phyloP scores from a whole-genome alignment of 2,797 vertebrate genomes.

The Salmo trutta region DNA sequence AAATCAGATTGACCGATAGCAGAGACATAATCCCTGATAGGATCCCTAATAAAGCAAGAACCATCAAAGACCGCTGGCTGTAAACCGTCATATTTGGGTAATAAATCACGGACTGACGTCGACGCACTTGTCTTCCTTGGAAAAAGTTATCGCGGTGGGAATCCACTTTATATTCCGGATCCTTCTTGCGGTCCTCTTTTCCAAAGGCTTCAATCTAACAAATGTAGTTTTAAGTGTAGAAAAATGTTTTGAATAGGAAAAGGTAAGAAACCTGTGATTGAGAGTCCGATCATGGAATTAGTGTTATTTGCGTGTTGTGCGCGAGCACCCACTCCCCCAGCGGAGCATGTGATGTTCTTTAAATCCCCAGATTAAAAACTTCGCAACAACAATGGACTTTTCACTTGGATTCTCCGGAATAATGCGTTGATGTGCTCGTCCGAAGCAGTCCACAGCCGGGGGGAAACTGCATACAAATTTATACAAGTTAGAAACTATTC shows the following conservation, averaged over 20 bases:
- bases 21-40: constrained; percentile 84
- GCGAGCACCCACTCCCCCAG: constrained; percentile 28
- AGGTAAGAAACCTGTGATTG: constrained; percentile 6
- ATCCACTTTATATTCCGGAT: not conserved
- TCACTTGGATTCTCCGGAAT: constrained; percentile 61
- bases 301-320: constrained; percentile 31
- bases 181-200: not conserved
- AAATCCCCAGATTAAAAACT: constrained; percentile 73
- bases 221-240: constrained; percentile 15
- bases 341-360: constrained; percentile 75
- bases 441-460: constrained; percentile 26
- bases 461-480: constrained; percentile 12
- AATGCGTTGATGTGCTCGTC: constrained; percentile 46
- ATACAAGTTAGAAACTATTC: not conserved
- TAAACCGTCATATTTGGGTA: constrained; percentile 73
- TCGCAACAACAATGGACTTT: constrained; percentile 74
- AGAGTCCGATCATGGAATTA: constrained; percentile 33
- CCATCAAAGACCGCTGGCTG: constrained; percentile 79
- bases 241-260: not conserved
- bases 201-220: constrained; percentile 17
- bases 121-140: constrained; percentile 1
- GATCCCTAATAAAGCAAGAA: constrained; percentile 76
- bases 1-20: constrained; percentile 84
- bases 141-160: not conserved
- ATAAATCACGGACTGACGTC: constrained; percentile 1